phyloP scores from a whole-genome alignment of 30 jellyfish, hydroid and myxozoan genomes.

The Nemopilema nomurai region DNA sequence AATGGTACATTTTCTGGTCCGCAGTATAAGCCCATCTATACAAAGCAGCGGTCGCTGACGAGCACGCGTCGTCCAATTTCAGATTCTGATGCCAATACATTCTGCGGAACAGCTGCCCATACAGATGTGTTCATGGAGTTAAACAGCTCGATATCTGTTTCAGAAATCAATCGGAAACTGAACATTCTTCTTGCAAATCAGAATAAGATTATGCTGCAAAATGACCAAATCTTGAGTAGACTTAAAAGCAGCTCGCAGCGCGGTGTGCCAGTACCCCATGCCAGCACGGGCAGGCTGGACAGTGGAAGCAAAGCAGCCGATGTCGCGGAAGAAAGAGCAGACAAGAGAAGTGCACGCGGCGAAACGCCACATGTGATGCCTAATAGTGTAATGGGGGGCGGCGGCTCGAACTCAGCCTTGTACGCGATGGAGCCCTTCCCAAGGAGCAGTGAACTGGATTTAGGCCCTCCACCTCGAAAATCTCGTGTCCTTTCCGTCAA shows the following conservation, averaged over 20 bases:
- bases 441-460: neutral
- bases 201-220: slow-evolving; percentile 24
- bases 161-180: slow-evolving; percentile 34
- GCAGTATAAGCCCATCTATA: neutral
- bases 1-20: slow-evolving; percentile 3
- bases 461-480: slow-evolving; percentile 9
- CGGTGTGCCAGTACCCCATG: neutral
- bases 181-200: slow-evolving; percentile 33
- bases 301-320: neutral
- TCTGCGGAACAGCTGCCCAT: slow-evolving; percentile 21
- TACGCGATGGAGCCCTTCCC: neutral
- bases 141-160: neutral
- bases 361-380: neutral
- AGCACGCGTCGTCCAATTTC: slow-evolving; percentile 8
- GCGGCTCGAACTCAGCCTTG: neutral
- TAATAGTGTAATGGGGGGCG: neutral
- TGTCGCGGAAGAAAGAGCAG: neutral
- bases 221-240: slow-evolving; percentile 21
- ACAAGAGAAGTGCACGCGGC: neutral
- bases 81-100: slow-evolving; percentile 12
- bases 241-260: slow-evolving; percentile 45
- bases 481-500: neutral
- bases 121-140: slow-evolving; percentile 11
- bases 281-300: neutral
- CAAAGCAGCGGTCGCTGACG: neutral